These are phyloP conservation scores for cat (Felis catus) DNA, from an alignment of 2,113 vertebrate genomes.

Conservation along the genomic window F.catus_Fca126_mat1.0 CM031428.1:27623001-27623500, in stretches of 20 bases:
- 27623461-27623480: conserved; percentile 79
- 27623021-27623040: conserved; percentile 16
- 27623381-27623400: conserved; percentile 52
- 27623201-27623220: conserved; percentile 37
- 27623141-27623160: conserved; percentile 47
- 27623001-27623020: background rate
- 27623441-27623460: conserved; percentile 56
- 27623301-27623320: conserved; percentile 67
- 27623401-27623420: background rate
- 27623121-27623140: conserved; percentile 17
- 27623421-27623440: conserved; percentile 48
- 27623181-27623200: background rate
- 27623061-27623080: conserved; percentile 40
- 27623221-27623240: conserved; percentile 70
- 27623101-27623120: background rate
- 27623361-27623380: conserved; percentile 76
- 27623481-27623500: conserved; percentile 68
- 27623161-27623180: background rate
- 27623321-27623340: conserved; percentile 51
- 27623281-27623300: background rate
- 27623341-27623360: background rate
- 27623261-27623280: conserved; percentile 60
- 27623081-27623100: conserved; percentile 6
- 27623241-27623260: conserved; percentile 69
- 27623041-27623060: background rate